Conservation (phyloP, 2,888 invertebrate genomes). For the Synanthedon tipuliformis region DNA sequence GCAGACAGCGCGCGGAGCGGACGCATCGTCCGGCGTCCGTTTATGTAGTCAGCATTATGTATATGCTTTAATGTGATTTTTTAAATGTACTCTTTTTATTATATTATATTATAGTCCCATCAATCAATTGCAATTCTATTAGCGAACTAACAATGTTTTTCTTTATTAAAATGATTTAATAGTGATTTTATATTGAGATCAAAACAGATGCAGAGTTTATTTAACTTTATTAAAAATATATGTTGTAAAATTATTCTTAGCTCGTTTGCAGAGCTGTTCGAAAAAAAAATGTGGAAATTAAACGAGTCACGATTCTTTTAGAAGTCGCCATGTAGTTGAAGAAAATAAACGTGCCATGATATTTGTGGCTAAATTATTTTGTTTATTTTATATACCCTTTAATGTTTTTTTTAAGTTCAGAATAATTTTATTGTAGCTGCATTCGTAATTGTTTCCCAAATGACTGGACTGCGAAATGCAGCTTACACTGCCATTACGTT, state of each 20-base stretch:
- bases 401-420: background rate
- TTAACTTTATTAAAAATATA: constrained; percentile 68
- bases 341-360: constrained; percentile 73
- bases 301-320: constrained; percentile 71
- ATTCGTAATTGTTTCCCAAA: too few species aligned
- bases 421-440: background rate
- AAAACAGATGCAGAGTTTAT: constrained; percentile 68
- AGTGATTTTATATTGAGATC: constrained; percentile 66
- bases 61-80: constrained; percentile 73
- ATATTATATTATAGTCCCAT: constrained; percentile 59
- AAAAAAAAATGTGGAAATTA: constrained; percentile 65
- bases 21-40: constrained; percentile 52
- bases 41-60: constrained; percentile 71
- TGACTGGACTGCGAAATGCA: too few species aligned
- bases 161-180: constrained; percentile 31
- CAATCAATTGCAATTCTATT: constrained; percentile 55
- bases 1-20: constrained; percentile 13
- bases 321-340: constrained; percentile 72
- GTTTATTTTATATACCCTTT: constrained; percentile 2
- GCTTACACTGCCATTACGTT: too few species aligned
- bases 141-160: constrained; percentile 68
- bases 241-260: constrained; percentile 64
- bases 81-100: constrained; percentile 61
- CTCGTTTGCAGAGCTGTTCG: constrained; percentile 60
- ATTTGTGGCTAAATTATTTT: constrained; percentile 58